Conservation (phyloP, 2,113 vertebrate species). For the Notiomystis cincta region DNA sequence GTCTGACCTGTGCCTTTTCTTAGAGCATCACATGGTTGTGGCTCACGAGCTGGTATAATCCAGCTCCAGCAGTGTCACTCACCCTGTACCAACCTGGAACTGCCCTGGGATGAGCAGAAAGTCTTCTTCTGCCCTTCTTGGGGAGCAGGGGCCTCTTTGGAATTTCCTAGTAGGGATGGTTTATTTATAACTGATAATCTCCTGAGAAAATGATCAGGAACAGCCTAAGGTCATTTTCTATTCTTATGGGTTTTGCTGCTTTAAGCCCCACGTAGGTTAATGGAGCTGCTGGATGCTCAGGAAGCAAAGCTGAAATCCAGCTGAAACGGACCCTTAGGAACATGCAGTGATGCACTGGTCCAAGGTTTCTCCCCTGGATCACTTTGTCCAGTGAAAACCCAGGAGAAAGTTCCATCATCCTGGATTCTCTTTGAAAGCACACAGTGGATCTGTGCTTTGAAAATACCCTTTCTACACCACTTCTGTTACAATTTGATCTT, state of each 20-base stretch:
- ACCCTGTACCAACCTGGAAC: not conserved
- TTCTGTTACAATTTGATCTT: not conserved
- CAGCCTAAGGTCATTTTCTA: conserved; percentile 1
- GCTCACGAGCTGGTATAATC: not conserved
- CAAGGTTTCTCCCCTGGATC: not conserved
- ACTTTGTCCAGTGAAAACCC: not conserved
- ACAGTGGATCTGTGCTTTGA: not conserved
- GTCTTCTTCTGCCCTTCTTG: not conserved
- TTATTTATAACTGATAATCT: conserved; percentile 28
- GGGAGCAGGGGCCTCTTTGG: not conserved
- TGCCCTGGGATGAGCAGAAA: not conserved
- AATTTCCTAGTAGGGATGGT: not conserved
- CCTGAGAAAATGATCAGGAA: conserved; percentile 6
- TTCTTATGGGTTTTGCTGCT: conserved; percentile 21
- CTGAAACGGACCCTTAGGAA: not conserved
- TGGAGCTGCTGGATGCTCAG: not conserved
- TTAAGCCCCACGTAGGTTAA: not conserved
- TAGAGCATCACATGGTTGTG: not conserved
- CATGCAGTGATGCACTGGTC: not conserved
- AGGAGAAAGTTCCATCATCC: not conserved
- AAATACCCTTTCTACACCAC: not conserved
- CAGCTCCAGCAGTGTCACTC: not conserved
- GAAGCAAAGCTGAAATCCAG: not conserved
- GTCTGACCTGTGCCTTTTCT: conserved; percentile 44
- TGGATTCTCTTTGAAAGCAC: not conserved